Percentiles rank a stretch among this genome's conserved stretches.
phyloP scores from a whole-genome alignment of 2,113 vertebrate species.

The Tragelaphus buxtoni region DNA sequence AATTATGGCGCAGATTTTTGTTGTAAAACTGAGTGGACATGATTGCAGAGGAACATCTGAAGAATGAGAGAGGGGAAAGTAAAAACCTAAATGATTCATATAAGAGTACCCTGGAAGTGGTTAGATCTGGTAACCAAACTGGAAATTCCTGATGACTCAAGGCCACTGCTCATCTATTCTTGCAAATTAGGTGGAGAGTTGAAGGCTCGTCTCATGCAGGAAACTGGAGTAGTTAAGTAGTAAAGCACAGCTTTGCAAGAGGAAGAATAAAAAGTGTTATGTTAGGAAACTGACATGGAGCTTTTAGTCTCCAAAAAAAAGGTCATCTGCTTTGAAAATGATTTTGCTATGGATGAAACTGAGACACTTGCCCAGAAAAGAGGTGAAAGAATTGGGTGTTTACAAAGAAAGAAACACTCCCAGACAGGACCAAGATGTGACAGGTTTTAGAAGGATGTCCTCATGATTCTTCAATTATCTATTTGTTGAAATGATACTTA shows the following conservation, averaged over 20 bases:
- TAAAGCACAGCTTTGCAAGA: neutral
- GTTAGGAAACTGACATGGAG: neutral
- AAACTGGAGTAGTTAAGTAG: slow-evolving; percentile 7
- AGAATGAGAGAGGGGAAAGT: neutral
- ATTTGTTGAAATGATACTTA: neutral
- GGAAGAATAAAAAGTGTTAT: neutral
- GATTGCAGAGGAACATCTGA: neutral
- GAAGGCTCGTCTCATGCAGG: slow-evolving; percentile 22
- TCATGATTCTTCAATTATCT: neutral
- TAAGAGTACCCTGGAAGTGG: neutral
- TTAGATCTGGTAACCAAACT: slow-evolving; percentile 1
- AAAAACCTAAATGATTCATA: slow-evolving; percentile 27
- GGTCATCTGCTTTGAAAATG: neutral
- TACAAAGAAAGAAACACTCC: neutral
- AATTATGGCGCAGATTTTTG: neutral
- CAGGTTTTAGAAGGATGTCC: neutral
- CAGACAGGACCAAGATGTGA: neutral
- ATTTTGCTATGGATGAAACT: neutral
- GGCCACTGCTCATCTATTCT: neutral
- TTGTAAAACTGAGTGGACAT: neutral
- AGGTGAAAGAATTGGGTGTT: neutral
- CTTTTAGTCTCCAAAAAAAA: neutral
- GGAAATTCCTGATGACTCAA: slow-evolving; percentile 62
- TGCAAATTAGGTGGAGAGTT: neutral
- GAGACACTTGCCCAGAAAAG: neutral